phyloP scores from a whole-genome alignment of 2,888 invertebrate genomes.

The Meteorus cinctellus region DNA sequence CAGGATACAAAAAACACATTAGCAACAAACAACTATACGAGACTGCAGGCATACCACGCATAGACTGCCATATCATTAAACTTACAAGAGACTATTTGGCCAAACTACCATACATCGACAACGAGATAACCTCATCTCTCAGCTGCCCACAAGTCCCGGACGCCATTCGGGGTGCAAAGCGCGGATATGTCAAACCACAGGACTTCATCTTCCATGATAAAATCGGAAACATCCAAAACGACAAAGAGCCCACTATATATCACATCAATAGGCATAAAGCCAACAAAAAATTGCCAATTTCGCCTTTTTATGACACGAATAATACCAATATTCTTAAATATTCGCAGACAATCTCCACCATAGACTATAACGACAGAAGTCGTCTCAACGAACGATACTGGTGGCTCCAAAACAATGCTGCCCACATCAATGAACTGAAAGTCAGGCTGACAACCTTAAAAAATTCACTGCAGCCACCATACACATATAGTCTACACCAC shows the following conservation, averaged over 20 bases:
- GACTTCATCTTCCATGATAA: constrained; percentile 11
- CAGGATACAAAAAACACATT: not conserved
- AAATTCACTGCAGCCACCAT: no score
- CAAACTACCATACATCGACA: not conserved
- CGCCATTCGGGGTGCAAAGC: not conserved
- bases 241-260: constrained; percentile 22
- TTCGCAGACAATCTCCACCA: no score
- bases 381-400: no score
- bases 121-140: not conserved
- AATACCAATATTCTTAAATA: no score
- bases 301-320: no score
- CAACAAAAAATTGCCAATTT: constrained; percentile 20
- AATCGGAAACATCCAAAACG: constrained; percentile 10
- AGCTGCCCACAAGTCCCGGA: not conserved
- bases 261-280: not conserved
- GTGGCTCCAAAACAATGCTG: no score
- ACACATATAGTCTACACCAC: no score
- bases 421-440: no score
- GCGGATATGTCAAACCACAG: constrained; percentile 11
- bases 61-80: not conserved
- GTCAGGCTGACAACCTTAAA: no score
- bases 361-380: no score
- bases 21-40: constrained; percentile 13
- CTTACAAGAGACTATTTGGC: constrained; percentile 25
- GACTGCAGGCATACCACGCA: not conserved